Evolutionary conservation across 2,888 invertebrate species (phyloP).

Genomic region (Argyresthia albistria): DNA sequence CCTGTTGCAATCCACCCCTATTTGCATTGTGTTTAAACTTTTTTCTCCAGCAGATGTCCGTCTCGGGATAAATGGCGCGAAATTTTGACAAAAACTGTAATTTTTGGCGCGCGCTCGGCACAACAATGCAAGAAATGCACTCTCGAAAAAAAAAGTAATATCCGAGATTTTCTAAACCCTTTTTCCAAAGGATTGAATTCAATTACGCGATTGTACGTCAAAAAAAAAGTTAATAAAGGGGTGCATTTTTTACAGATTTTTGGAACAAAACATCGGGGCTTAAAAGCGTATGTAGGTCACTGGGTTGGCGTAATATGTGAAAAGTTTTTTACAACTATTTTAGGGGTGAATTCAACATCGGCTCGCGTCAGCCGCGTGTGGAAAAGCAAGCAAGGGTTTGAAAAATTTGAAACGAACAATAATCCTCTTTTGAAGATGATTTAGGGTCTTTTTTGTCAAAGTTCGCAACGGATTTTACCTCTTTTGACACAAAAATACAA

Average conservation of each 20-base stretch:
- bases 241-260: constrained; percentile 48
- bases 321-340: constrained; percentile 29
- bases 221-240: constrained; percentile 46
- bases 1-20: constrained; percentile 45
- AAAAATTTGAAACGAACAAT: constrained; percentile 39
- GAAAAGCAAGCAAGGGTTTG: constrained; percentile 65
- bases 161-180: constrained; percentile 59
- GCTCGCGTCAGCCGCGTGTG: constrained; percentile 55
- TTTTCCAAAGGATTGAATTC: constrained; percentile 71
- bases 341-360: constrained; percentile 28
- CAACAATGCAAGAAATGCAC: constrained; percentile 34
- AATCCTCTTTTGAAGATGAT: constrained; percentile 56
- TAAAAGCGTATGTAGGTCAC: constrained; percentile 56
- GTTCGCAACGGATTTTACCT: constrained; percentile 36
- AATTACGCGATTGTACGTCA: constrained; percentile 35
- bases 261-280: constrained; percentile 42
- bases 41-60: constrained; percentile 59
- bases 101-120: constrained; percentile 36
- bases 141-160: constrained; percentile 44
- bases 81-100: constrained; percentile 66
- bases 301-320: constrained; percentile 45
- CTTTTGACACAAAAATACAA: constrained; percentile 30
- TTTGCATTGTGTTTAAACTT: constrained; percentile 63
- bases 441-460: constrained; percentile 40
- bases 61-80: constrained; percentile 59